phyloP scores from a whole-genome alignment of 2,113 vertebrate genomes.

The Nesogale talazaci region DNA sequence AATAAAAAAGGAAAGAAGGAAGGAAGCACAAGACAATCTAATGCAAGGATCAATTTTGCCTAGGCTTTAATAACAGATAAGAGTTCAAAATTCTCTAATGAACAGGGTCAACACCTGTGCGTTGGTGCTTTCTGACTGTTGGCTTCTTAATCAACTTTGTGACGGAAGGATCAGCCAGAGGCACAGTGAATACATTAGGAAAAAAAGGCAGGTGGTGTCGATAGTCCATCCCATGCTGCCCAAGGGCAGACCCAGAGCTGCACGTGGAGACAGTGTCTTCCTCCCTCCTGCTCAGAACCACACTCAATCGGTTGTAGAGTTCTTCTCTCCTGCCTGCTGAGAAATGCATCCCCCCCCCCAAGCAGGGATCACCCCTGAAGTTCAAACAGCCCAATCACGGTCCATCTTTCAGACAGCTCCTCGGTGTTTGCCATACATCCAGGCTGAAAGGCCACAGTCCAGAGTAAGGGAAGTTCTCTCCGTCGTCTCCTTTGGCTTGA shows the following conservation, averaged over 20 bases:
- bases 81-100: slow-evolving; percentile 54
- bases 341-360: slow-evolving; percentile 9
- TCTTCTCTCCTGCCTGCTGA: background rate
- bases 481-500: background rate
- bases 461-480: background rate
- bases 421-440: background rate
- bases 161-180: slow-evolving; percentile 4
- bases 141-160: slow-evolving; percentile 46
- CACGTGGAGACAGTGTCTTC: background rate
- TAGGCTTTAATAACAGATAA: slow-evolving; percentile 75
- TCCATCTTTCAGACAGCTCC: background rate
- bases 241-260: background rate
- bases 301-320: background rate
- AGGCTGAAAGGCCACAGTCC: background rate
- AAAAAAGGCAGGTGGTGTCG: slow-evolving; percentile 52
- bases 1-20: background rate
- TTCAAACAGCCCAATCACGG: background rate
- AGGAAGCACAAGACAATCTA: slow-evolving; percentile 64
- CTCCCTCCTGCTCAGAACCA: background rate
- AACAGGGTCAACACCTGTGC: slow-evolving; percentile 38
- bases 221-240: background rate
- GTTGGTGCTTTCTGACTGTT: slow-evolving; percentile 2
- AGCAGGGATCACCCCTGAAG: background rate
- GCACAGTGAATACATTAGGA: slow-evolving; percentile 57
- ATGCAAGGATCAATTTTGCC: slow-evolving; percentile 78